Conservation (phyloP, 2,113 vertebrate species). For the Bungarus multicinctus region DNA sequence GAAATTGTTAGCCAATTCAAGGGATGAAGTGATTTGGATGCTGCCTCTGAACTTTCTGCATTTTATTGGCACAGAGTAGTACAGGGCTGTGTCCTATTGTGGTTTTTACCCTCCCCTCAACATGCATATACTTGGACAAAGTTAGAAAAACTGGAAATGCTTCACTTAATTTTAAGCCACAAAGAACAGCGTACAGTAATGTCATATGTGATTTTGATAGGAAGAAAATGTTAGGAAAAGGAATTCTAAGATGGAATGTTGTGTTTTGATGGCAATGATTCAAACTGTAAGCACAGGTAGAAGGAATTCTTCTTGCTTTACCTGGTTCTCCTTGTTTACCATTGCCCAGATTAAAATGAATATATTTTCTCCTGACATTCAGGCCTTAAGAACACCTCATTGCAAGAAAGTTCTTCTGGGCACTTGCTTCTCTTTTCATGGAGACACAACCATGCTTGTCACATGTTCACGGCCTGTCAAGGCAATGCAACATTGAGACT, state of each 20-base stretch:
- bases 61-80: not conserved
- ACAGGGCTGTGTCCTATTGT: not conserved
- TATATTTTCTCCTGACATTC: not conserved
- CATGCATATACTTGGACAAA: not conserved
- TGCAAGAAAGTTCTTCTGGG: not conserved
- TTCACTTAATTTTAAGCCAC: not conserved
- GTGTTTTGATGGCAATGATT: not conserved
- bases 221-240: not conserved
- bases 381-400: not conserved
- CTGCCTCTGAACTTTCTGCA: not conserved
- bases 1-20: conserved; percentile 8
- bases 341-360: not conserved
- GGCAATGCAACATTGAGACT: not conserved
- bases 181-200: not conserved
- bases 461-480: not conserved
- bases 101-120: not conserved
- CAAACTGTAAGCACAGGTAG: not conserved
- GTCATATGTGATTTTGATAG: not conserved
- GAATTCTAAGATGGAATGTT: not conserved
- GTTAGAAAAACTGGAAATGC: not conserved
- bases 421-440: not conserved
- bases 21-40: conserved; percentile 8
- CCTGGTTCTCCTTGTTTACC: not conserved
- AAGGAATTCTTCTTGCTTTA: not conserved
- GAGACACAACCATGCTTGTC: not conserved